phyloP scores from a whole-genome alignment of 2,113 vertebrate genomes.

The Chelonoidis abingdonii region DNA sequence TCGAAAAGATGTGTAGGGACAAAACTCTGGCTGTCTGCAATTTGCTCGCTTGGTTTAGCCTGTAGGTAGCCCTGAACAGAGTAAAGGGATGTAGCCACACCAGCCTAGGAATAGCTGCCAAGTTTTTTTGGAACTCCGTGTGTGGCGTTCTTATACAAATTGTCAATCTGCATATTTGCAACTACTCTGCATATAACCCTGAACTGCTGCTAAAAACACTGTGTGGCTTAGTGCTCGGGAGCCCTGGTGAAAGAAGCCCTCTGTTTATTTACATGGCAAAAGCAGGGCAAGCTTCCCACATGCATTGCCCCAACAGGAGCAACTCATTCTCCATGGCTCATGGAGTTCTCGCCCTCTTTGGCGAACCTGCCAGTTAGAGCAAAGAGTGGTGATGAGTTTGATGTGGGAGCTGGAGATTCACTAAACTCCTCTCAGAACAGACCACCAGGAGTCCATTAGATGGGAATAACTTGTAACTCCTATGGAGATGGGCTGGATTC shows the following conservation, averaged over 20 bases:
- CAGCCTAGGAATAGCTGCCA: background rate
- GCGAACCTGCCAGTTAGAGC: background rate
- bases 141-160: background rate
- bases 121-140: background rate
- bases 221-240: background rate
- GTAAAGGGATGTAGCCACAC: background rate
- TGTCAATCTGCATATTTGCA: background rate
- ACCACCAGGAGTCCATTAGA: background rate
- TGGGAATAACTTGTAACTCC: background rate
- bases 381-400: background rate
- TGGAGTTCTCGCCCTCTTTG: background rate
- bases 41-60: background rate
- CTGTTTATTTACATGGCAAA: background rate
- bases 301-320: background rate
- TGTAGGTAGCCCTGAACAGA: background rate
- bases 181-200: background rate
- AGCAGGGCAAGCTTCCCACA: background rate
- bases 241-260: background rate
- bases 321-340: background rate
- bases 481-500: background rate
- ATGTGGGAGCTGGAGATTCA: background rate
- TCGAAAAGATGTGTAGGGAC: background rate
- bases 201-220: background rate
- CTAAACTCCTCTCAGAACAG: background rate
- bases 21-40: background rate